Evolutionary conservation across 2,888 invertebrate genomes (phyloP), one percentile per base, ranked within the genome.

Genomic region (Neria commutata): DNA sequence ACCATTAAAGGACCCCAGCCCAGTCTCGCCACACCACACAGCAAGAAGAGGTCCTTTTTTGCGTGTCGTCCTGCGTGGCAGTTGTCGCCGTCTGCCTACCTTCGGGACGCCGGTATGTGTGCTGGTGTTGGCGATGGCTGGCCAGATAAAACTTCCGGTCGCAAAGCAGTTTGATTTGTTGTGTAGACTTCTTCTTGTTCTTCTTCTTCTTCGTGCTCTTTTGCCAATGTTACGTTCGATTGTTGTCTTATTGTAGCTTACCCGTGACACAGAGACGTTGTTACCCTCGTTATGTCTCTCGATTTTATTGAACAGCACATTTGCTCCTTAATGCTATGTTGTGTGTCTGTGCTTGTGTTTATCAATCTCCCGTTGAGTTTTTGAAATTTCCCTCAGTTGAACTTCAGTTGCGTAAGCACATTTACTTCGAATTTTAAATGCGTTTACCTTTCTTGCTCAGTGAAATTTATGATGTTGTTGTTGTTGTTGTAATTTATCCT

Each of bases 381-480:
- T 49, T 49, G 16, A 49, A 49, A 29, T 26, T 49, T 3, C 11
- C 6, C 37, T 8, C n/a, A 11, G 4, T 37, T n/a, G n/a, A n/a
- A n/a, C n/a, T 8, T n/a, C n/a, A n/a, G 37, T 37, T 37, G n/a
- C 37, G n/a, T 37, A 37, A 37, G 37, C 11, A 37, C 37, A 37
- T 37, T 37, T 37, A 37, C 16, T 37, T 37, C 16, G 37, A 14
- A 11, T n/a, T 6, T 6, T 37, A 34, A 40, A 42, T 52, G 26
- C 16, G 17, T 21, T 46, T 46, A 29, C 33, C 19, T 16, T 37
- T 19, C 17, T 42, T 16, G 52, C 24, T 45, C 50, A 46, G 26
- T 23, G 42, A 52, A 54, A 34, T 59, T 50, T 47, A 50, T 53
- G 56, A 49, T 50, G 45, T 54, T 34, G 48, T 47, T 21, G 8